Evolutionary conservation across 2,888 invertebrate genomes (phyloP), one percentile per base, ranked within the genome.

Genomic region (Pyrrhosoma nymphula): DNA sequence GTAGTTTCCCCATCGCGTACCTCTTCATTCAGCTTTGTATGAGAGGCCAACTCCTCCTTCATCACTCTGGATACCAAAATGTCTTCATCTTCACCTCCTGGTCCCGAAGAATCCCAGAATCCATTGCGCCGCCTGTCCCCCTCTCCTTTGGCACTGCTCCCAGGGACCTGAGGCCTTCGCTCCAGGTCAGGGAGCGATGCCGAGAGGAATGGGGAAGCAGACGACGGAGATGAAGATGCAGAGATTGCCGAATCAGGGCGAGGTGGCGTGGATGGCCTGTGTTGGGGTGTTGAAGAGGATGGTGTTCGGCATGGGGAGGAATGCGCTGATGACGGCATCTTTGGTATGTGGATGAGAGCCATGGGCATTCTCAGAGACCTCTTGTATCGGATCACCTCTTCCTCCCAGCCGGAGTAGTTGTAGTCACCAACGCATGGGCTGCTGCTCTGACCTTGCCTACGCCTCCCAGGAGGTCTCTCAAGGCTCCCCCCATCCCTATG

Each of bases 321-420:
- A 47, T 93, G 93, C 1, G 93, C 93, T 3, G 93, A 93, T 18
- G 82, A 82, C 2, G 93, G 93, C 93, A 69, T 93, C 69, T 93
- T 93, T 30, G 93, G 95, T 35, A 99, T 98, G 82, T 98, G 98
- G 96, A 99, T 99, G 95, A 99, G 97, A 96, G 98, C 98, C 69
- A 98, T 97, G 1, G 99, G 99, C 98, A 99, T 98, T 96, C 99
- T 98, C 35, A 99, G 97, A 0, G 98, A 98, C 96, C 98, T 97
- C 96, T 99, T 99, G 96, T 98, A 99, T 96, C 98, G 98, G 96
- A 98, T 98, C 35, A 99, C 97, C 96, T 98, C 98, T 96, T 98
- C 98, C 97, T 98, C 98, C 98, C 98, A 98, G 0, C 98, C 98
- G 0, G 98, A 98, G 96, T 98, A 97, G 96, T 98, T 98, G 96